Conservation (phyloP, 2,888 invertebrate species). For the Lasioglossum oenotherae region DNA sequence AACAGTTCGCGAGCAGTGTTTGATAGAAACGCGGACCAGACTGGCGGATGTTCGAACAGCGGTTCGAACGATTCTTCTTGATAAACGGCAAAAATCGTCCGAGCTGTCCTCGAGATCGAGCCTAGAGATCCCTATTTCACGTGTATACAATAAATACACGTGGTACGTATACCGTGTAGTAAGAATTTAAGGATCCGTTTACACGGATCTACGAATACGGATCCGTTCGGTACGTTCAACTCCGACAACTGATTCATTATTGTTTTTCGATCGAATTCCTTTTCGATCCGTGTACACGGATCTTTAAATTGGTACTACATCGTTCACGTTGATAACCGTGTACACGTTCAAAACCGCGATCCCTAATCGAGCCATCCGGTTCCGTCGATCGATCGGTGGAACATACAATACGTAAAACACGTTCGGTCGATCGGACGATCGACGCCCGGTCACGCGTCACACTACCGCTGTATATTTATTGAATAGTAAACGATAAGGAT, state of each 20-base stretch:
- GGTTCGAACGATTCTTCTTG: background rate
- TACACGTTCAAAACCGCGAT: too few species aligned
- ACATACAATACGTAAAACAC: conserved; percentile 1
- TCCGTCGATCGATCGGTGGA: conserved; percentile 20
- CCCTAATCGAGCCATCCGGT: conserved; percentile 5
- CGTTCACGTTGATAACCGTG: too few species aligned
- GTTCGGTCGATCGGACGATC: conserved; percentile 65
- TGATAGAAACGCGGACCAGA: conserved; percentile 19
- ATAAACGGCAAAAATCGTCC: conserved; percentile 1
- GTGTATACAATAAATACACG: too few species aligned
- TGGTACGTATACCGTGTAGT: too few species aligned
- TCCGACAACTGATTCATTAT: too few species aligned
- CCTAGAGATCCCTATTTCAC: too few species aligned
- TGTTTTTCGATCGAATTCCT: too few species aligned
- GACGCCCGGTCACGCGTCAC: conserved; percentile 51
- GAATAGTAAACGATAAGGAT: conserved; percentile 63
- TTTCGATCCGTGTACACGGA: too few species aligned
- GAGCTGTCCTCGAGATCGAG: background rate
- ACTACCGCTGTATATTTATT: conserved; percentile 70
- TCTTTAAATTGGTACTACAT: too few species aligned
- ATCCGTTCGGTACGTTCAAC: too few species aligned
- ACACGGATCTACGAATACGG: too few species aligned
- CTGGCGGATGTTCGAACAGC: background rate
- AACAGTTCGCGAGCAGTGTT: conserved; percentile 30
- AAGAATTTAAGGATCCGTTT: too few species aligned